Percentiles rank a stretch among this genome's conserved stretches.
phyloP scores from a whole-genome alignment of 30 jellyfish, hydroid and myxozoan genomes.

The Aurelia coerulea region DNA sequence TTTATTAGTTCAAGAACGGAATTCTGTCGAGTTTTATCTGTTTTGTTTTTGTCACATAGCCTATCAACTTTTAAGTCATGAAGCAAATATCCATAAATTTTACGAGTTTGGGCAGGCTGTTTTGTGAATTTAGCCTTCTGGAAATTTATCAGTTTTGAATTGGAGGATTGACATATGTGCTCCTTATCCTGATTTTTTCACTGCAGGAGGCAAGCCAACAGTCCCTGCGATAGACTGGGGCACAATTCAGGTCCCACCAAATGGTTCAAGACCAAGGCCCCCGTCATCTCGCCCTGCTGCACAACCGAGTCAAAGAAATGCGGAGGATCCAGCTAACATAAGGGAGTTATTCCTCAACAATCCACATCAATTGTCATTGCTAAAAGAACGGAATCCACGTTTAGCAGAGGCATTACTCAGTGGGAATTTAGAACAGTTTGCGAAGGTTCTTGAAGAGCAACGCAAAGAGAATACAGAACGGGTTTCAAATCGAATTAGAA shows the following conservation, averaged over 20 bases:
- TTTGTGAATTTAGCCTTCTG: too few relatives aligned
- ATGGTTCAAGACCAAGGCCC: constrained; percentile 53
- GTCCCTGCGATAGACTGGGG: constrained; percentile 92
- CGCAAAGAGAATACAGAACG: constrained; percentile 83
- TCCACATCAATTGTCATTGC: constrained; percentile 90
- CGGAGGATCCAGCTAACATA: constrained; percentile 89
- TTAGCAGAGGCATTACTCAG: constrained; percentile 91
- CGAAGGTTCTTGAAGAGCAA: constrained; percentile 84
- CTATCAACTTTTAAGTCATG: too few relatives aligned
- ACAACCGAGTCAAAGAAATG: constrained; percentile 43
- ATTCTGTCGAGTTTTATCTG: too few relatives aligned
- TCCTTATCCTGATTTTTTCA: too few relatives aligned
- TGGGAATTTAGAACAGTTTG: constrained; percentile 76
- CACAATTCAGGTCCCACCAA: constrained; percentile 82
- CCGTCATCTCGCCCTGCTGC: constrained; percentile 31
- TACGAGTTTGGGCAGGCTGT: too few relatives aligned
- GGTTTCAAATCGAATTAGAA: constrained; percentile 83
- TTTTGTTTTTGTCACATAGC: too few relatives aligned
- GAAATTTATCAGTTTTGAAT: too few relatives aligned
- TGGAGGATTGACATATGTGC: too few relatives aligned
- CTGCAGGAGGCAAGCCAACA: constrained; percentile 10
- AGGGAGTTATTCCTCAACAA: constrained; percentile 81
- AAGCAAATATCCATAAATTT: too few relatives aligned
- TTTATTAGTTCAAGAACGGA: too few relatives aligned
- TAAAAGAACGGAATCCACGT: constrained; percentile 96